Conservation (phyloP, 2,888 invertebrate species). For the Timema cristinae region DNA sequence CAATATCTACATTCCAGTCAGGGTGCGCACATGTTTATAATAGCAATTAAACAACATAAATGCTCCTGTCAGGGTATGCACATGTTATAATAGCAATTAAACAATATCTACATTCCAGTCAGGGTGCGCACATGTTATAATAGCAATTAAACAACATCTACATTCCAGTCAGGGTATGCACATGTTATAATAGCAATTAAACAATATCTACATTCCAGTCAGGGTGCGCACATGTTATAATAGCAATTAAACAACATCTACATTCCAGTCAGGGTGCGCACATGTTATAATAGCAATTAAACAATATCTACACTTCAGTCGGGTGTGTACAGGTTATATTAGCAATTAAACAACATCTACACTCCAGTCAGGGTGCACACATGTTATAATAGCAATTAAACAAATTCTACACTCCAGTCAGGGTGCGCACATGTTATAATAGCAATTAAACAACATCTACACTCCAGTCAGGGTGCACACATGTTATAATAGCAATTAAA, state of each 20-base stretch:
- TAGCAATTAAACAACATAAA: conserved; percentile 51
- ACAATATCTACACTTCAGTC: conserved; percentile 67
- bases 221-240: conserved; percentile 46
- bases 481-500: too few species aligned
- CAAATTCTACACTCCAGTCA: conserved; percentile 64
- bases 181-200: too few species aligned
- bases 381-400: too few species aligned
- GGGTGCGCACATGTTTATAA: conserved; percentile 45
- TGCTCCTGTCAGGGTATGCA: conserved; percentile 63
- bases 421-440: conserved; percentile 44
- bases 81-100: too few species aligned
- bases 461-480: conserved; percentile 62
- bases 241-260: conserved; percentile 51
- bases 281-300: too few species aligned
- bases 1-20: conserved; percentile 68
- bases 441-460: conserved; percentile 51
- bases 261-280: conserved; percentile 63
- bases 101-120: conserved; percentile 67
- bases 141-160: conserved; percentile 51
- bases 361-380: conserved; percentile 62
- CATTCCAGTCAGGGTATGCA: conserved; percentile 63
- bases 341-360: conserved; percentile 51
- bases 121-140: conserved; percentile 46
- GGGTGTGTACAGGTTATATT: conserved; percentile 44
- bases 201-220: conserved; percentile 67